phyloP scores from a whole-genome alignment of 2,888 invertebrate genomes.

The Plagiodera versicolora region DNA sequence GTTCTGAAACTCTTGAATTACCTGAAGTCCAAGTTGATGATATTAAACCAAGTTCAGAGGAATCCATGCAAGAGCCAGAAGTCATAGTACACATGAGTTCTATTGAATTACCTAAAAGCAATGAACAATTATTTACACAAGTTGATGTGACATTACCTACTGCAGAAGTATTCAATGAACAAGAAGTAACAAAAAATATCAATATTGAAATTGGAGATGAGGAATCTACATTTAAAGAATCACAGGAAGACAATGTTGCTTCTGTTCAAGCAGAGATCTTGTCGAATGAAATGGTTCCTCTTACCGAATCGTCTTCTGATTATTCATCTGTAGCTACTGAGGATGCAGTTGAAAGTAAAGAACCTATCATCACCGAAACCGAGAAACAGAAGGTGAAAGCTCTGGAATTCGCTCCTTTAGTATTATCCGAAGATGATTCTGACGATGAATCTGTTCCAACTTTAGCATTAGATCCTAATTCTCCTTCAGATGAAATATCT shows the following conservation, averaged over 20 bases:
- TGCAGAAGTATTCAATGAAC: slow-evolving; percentile 24
- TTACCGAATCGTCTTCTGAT: not conserved
- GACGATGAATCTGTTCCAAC: slow-evolving; percentile 26
- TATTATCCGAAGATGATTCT: slow-evolving; percentile 27
- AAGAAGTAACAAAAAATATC: not conserved
- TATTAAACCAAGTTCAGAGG: too few species aligned
- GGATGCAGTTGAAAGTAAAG: not conserved
- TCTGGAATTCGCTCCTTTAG: slow-evolving; percentile 22
- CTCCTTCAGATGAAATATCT: not conserved
- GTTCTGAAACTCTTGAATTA: too few species aligned
- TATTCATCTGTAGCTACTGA: not conserved
- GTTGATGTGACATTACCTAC: slow-evolving; percentile 8
- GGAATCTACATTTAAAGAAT: slow-evolving; percentile 1
- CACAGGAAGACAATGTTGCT: slow-evolving; percentile 4
- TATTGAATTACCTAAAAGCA: not conserved
- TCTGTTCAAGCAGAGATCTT: too few species aligned
- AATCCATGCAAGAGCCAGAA: too few species aligned
- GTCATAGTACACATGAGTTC: too few species aligned
- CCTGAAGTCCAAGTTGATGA: too few species aligned
- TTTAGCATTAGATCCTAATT: slow-evolving; percentile 20
- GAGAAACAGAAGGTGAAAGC: slow-evolving; percentile 9
- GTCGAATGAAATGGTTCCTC: not conserved
- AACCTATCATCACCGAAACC: slow-evolving; percentile 17
- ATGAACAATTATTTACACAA: not conserved
- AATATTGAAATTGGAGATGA: not conserved